phyloP scores from a whole-genome alignment of 2,888 invertebrate genomes.

The Luffia ferchaultella region DNA sequence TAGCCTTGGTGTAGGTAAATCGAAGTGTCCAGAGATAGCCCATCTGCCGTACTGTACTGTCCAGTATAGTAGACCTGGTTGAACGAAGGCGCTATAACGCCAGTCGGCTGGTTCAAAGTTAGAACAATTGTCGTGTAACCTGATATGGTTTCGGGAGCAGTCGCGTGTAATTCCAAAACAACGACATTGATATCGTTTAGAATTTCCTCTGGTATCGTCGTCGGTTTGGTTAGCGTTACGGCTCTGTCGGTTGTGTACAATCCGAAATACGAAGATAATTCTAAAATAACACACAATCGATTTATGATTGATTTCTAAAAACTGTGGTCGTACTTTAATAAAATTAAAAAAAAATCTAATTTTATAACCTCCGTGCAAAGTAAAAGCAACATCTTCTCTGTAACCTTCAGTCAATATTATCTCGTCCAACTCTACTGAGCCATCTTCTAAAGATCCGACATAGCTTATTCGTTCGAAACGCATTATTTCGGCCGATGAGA shows the following conservation, averaged over 20 bases:
- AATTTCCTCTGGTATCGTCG: not conserved
- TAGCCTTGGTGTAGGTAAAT: slow-evolving; percentile 21
- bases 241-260: not conserved
- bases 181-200: not conserved
- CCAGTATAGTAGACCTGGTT: slow-evolving; percentile 23
- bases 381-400: slow-evolving; percentile 24
- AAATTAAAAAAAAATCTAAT: too few relatives aligned
- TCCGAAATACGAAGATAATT: not conserved
- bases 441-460: slow-evolving; percentile 24
- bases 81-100: slow-evolving; percentile 11
- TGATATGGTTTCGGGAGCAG: slow-evolving; percentile 5
- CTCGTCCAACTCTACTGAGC: slow-evolving; percentile 21
- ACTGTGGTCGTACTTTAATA: too few relatives aligned
- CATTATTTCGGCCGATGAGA: slow-evolving; percentile 27
- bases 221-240: not conserved
- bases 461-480: slow-evolving; percentile 33
- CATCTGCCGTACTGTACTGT: slow-evolving; percentile 15
- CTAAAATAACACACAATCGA: not conserved
- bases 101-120: slow-evolving; percentile 5
- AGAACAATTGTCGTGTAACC: slow-evolving; percentile 22
- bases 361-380: slow-evolving; percentile 5
- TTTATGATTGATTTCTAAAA: slow-evolving; percentile 25
- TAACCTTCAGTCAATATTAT: slow-evolving; percentile 31
- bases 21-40: slow-evolving; percentile 17
- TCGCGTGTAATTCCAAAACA: slow-evolving; percentile 1